These are phyloP conservation scores for Clanis bilineata DNA, from an alignment of 2,888 invertebrate genomes.

Conservation along the genomic window DNA sequence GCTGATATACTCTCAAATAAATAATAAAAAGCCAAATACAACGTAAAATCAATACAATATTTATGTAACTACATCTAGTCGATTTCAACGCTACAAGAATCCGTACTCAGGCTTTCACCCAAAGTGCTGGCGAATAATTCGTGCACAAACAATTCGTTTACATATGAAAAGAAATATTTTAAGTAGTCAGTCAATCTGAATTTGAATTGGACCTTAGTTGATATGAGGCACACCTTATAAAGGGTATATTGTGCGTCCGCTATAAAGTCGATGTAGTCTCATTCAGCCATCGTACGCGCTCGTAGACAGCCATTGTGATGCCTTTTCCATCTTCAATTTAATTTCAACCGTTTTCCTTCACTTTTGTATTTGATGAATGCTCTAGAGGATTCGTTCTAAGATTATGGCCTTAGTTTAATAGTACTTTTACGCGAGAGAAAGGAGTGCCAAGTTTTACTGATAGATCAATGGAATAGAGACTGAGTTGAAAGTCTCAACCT, in stretches of 20 bases:
- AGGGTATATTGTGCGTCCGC: slow-evolving; percentile 55
- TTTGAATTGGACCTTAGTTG: slow-evolving; percentile 52
- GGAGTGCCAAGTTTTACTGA: background rate
- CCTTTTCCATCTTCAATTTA: slow-evolving; percentile 67
- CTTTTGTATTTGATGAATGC: slow-evolving; percentile 39
- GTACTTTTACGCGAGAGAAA: background rate
- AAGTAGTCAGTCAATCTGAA: slow-evolving; percentile 52
- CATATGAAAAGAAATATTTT: slow-evolving; percentile 44
- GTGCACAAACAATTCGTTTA: slow-evolving; percentile 30
- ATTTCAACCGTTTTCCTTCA: slow-evolving; percentile 61
- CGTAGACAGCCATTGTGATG: slow-evolving; percentile 57
- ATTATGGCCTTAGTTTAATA: slow-evolving; percentile 2
- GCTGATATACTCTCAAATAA: background rate
- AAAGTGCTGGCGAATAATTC: slow-evolving; percentile 26
- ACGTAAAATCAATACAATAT: background rate
- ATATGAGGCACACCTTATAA: slow-evolving; percentile 47
- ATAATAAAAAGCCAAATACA: background rate
- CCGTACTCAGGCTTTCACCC: slow-evolving; percentile 15
- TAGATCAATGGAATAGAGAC: no score
- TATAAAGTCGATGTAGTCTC: slow-evolving; percentile 59
- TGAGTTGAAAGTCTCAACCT: no score
- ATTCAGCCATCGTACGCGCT: slow-evolving; percentile 54
- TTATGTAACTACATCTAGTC: slow-evolving; percentile 1
- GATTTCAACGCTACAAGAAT: background rate
- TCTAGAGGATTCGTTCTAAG: slow-evolving; percentile 24